Conservation (phyloP, 2,888 invertebrate species). For the Trypoxylon attenuatum region DNA sequence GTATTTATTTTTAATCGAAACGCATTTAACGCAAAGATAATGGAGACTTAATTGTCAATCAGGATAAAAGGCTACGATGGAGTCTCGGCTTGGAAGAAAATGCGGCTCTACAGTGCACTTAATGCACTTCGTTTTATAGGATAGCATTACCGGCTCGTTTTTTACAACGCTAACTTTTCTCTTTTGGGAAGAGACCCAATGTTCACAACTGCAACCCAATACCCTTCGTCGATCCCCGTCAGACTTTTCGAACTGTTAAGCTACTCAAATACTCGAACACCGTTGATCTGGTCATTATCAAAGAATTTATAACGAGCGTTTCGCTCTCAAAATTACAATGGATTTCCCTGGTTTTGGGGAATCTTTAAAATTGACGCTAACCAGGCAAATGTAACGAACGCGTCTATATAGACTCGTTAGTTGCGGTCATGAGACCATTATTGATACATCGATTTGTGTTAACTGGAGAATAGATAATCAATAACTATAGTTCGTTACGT, state of each 20-base stretch:
- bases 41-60: background rate
- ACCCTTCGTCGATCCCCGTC: too few species aligned
- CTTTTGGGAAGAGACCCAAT: background rate
- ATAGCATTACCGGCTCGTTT: background rate
- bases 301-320: too few species aligned
- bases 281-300: too few species aligned
- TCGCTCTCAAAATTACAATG: too few species aligned
- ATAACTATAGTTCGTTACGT: constrained; percentile 1
- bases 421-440: background rate
- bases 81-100: background rate
- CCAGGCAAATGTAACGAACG: too few species aligned
- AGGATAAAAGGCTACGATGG: background rate
- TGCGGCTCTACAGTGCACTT: background rate
- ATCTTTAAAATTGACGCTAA: too few species aligned
- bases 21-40: background rate
- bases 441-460: background rate
- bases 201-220: background rate
- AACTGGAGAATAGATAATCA: background rate
- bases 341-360: too few species aligned
- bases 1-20: background rate
- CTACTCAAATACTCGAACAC: too few species aligned
- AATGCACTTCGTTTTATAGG: background rate
- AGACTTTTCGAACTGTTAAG: too few species aligned
- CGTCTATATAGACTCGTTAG: too few species aligned
- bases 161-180: background rate